Conservation (phyloP, 2,797 vertebrate genomes). For the Coendou prehensilis region DNA sequence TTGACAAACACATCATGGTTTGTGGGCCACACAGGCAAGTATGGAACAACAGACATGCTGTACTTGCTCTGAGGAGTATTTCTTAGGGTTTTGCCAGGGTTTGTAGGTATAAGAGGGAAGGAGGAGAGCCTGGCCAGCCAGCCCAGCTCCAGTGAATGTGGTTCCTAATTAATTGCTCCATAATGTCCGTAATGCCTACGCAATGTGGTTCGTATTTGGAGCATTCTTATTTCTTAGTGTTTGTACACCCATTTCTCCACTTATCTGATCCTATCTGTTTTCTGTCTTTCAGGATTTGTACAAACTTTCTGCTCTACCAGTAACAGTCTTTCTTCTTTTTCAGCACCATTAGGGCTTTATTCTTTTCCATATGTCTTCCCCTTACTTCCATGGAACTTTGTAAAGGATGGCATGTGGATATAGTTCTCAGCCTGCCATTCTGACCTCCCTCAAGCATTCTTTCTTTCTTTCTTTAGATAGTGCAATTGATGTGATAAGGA, state of each 20-base stretch:
- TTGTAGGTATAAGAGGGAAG: neutral
- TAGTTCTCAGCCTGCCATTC: constrained; percentile 53
- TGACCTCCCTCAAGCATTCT: constrained; percentile 45
- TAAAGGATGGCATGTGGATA: constrained; percentile 32
- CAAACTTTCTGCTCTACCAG: constrained; percentile 27
- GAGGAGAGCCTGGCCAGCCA: neutral
- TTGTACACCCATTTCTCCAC: neutral
- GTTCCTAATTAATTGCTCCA: neutral
- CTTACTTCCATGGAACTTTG: constrained; percentile 52
- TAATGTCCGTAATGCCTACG: neutral
- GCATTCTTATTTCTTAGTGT: neutral
- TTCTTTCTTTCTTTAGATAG: constrained; percentile 57
- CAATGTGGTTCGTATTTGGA: neutral
- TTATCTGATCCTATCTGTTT: constrained; percentile 7
- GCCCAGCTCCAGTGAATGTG: neutral
- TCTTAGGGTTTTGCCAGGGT: neutral
- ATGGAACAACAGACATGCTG: neutral
- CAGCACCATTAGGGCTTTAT: constrained; percentile 7
- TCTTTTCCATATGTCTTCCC: constrained; percentile 46
- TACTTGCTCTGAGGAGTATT: neutral
- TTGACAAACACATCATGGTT: neutral
- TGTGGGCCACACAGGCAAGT: neutral
- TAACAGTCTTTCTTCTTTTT: constrained; percentile 34
- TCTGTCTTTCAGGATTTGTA: constrained; percentile 32
- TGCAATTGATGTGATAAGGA: constrained; percentile 54